Conservation (phyloP, 1,140 invertebrate species). For the Atopsyche davidsoni region DNA sequence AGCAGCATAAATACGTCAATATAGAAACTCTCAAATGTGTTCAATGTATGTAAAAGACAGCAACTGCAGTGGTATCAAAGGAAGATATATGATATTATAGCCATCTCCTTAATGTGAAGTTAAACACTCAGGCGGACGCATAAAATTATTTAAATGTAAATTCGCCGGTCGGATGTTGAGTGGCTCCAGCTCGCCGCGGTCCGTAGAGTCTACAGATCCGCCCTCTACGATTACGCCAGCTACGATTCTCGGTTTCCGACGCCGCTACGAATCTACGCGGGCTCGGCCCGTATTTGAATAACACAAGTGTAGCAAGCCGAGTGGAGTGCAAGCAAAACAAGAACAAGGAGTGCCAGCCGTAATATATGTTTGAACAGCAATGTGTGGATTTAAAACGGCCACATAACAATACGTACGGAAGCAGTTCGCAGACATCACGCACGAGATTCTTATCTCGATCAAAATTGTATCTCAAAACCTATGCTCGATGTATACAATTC, state of each 20-base stretch:
- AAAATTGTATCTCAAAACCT: no score
- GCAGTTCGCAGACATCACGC: constrained; percentile 1
- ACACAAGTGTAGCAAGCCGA: constrained; percentile 15
- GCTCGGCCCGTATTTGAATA: constrained; percentile 19
- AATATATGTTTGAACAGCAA: constrained; percentile 7
- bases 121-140: constrained; percentile 17
- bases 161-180: constrained; percentile 11
- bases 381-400: constrained; percentile 10
- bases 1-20: no score
- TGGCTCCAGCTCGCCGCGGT: constrained; percentile 4
- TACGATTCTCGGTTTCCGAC: constrained; percentile 2
- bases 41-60: no score
- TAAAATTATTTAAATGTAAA: constrained; percentile 29
- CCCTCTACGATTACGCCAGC: no score
- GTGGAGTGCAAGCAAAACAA: constrained; percentile 27
- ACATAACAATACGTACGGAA: constrained; percentile 4
- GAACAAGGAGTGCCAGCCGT: constrained; percentile 12
- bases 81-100: background rate
- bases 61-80: background rate
- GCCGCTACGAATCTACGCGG: background rate
- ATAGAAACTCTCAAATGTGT: no score
- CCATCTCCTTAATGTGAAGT: background rate
- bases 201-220: no score
- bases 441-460: no score
- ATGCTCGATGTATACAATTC: no score